These are phyloP conservation scores for Sinocyclocheilus maitianheensis DNA, from an alignment of 2,113 vertebrate species.

Conservation along the genomic window DNA sequence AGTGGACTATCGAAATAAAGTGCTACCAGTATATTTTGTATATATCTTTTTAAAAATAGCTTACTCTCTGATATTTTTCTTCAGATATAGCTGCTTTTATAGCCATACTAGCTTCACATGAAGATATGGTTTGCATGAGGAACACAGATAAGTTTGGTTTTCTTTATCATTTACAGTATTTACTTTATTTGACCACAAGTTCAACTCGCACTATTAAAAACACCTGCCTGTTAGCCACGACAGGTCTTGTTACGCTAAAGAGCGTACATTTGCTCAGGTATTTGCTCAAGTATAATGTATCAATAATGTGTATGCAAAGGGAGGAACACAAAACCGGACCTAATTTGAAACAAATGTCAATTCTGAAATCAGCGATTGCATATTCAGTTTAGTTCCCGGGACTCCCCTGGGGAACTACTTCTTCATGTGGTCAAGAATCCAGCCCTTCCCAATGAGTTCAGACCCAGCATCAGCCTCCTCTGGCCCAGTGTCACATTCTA, in stretches of 20 bases:
- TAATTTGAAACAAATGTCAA: slow-evolving; percentile 35
- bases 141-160: neutral
- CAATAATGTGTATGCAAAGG: neutral
- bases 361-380: neutral
- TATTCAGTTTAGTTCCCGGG: neutral
- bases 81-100: neutral
- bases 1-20: too few species aligned
- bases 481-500: slow-evolving; percentile 25
- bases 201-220: neutral
- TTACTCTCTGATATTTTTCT: neutral
- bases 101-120: neutral
- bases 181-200: neutral
- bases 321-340: neutral
- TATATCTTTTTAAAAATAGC: neutral
- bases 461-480: neutral
- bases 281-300: neutral
- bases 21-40: neutral
- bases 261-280: neutral
- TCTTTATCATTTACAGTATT: neutral
- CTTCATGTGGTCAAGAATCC: neutral
- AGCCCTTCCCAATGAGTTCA: neutral
- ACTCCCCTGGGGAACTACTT: neutral
- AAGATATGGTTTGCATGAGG: neutral
- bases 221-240: neutral
- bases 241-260: neutral